Percentiles rank a stretch among this genome's conserved stretches.
Evolutionary conservation across 2,797 vertebrate species (phyloP).

Genomic region (Coracias cyanogaster): DNA sequence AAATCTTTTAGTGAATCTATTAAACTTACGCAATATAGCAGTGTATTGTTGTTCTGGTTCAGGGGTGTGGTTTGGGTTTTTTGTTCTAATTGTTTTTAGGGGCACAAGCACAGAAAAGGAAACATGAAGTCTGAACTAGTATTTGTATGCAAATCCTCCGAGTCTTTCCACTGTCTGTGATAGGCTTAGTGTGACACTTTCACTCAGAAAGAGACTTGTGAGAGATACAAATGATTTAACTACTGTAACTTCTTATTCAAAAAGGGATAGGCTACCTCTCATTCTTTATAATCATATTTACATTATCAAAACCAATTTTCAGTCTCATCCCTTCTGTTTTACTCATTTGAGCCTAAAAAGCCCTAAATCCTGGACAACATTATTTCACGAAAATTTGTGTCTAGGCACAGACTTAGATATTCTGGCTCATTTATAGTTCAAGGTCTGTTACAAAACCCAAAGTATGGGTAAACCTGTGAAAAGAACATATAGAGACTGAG

Average conservation of each 20-base stretch:
- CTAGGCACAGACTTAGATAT: background rate
- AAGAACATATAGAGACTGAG: background rate
- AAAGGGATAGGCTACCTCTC: background rate
- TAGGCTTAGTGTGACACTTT: background rate
- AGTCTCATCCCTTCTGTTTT: background rate
- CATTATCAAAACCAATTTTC: background rate
- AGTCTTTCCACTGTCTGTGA: background rate
- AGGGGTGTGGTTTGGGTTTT: rapidly evolving
- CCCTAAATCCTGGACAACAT: background rate
- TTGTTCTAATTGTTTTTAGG: background rate
- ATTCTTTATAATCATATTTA: background rate
- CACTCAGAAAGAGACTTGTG: background rate
- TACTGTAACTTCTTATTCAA: background rate
- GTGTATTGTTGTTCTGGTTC: background rate
- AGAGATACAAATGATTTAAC: background rate
- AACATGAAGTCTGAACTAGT: background rate
- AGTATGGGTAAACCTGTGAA: background rate
- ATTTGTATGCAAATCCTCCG: background rate
- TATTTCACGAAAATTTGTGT: background rate
- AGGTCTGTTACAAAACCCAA: background rate
- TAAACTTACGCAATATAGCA: background rate
- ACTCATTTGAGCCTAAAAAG: background rate
- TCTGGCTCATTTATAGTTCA: background rate
- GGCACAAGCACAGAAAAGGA: background rate
- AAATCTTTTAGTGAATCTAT: background rate